Conservation (phyloP, 2,113 vertebrate genomes). For the Thomomys bottae region DNA sequence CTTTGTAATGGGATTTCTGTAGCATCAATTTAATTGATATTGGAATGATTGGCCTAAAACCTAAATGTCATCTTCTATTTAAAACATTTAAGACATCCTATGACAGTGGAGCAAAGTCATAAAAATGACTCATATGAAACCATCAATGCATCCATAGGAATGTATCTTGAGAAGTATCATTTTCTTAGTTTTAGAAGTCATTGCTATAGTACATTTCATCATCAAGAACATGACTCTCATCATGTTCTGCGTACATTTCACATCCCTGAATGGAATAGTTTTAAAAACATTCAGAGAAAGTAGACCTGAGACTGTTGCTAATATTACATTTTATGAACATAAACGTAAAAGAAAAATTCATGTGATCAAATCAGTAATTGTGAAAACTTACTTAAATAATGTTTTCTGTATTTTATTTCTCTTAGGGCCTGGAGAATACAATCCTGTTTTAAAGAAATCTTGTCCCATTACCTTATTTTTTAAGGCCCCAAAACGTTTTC, state of each 20-base stretch:
- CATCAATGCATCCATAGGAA: not conserved
- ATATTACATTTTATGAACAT: not conserved
- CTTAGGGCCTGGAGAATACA: conserved; percentile 85
- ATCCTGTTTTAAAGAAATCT: conserved; percentile 78
- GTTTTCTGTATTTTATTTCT: conserved; percentile 62
- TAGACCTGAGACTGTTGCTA: not conserved
- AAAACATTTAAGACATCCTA: conserved; percentile 2
- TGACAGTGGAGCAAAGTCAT: not conserved
- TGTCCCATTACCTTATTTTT: conserved; percentile 80
- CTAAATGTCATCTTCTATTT: conserved; percentile 13
- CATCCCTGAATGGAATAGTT: not conserved
- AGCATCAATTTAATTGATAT: conserved; percentile 24
- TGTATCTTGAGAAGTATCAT: not conserved
- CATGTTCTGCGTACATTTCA: conserved; percentile 28
- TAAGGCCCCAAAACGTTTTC: conserved; percentile 85
- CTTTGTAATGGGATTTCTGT: not conserved
- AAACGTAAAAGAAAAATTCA: conserved; percentile 15
- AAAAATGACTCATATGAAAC: not conserved
- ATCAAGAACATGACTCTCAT: not conserved
- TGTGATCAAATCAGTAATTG: conserved; percentile 11
- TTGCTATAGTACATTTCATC: not conserved
- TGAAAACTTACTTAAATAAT: not conserved
- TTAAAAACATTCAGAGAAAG: not conserved
- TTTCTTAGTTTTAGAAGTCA: conserved; percentile 8
- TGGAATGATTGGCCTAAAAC: conserved; percentile 3